Evolutionary conservation across 2,113 vertebrate genomes (phyloP).

Genomic region (Zosterops japonicus): DNA sequence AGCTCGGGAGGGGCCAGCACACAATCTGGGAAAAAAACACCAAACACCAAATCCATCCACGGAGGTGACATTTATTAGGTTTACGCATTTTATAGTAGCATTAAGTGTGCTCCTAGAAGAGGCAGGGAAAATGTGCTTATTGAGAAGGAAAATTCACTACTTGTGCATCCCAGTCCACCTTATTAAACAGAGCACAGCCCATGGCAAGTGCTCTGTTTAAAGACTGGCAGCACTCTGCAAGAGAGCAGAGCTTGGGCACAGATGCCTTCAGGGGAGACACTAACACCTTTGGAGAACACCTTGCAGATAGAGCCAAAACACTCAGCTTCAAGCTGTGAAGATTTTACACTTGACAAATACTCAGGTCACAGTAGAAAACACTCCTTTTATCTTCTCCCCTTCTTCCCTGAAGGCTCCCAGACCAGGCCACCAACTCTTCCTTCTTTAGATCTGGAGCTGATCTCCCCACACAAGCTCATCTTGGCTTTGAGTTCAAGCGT

Average conservation of each 20-base stretch:
- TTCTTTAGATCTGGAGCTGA: background rate
- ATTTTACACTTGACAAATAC: background rate
- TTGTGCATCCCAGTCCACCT: background rate
- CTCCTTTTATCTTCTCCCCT: background rate
- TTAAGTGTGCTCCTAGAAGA: background rate
- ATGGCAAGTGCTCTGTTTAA: background rate
- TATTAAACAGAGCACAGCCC: background rate
- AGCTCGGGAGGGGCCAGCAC: background rate
- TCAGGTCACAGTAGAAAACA: background rate
- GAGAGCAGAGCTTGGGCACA: background rate
- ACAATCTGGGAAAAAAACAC: background rate
- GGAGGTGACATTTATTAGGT: slow-evolving; percentile 32
- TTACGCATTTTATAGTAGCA: slow-evolving; percentile 42
- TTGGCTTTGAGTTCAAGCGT: fast-evolving
- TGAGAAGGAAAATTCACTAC: slow-evolving; percentile 13
- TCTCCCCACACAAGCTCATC: background rate
- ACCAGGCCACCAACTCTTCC: background rate
- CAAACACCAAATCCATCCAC: slow-evolving; percentile 1
- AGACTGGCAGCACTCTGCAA: background rate
- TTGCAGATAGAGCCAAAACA: background rate
- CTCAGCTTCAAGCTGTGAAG: background rate
- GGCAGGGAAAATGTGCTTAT: background rate
- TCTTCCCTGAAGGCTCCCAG: background rate
- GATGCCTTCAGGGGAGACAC: background rate
- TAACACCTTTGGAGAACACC: background rate